These are phyloP conservation scores for Heliconius sara DNA, from an alignment of 2,888 invertebrate species.

Conservation along the genomic window DNA sequence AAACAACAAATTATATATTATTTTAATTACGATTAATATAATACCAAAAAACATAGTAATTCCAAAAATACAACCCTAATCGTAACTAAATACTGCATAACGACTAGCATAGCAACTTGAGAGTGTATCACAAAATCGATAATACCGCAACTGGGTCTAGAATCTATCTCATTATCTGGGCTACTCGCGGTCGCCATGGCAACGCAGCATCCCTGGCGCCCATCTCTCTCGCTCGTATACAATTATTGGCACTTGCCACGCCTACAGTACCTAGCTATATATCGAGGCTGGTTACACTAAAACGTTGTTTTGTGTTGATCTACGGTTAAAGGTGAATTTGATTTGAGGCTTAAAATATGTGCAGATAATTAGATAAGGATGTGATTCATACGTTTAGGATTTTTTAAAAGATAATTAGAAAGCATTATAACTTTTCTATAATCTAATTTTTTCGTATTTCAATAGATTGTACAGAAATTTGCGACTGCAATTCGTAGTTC, in stretches of 20 bases:
- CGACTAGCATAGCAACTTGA: slow-evolving; percentile 6
- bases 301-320: slow-evolving; percentile 22
- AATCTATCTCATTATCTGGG: slow-evolving; percentile 37
- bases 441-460: too few relatives aligned
- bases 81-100: neutral
- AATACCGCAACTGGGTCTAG: slow-evolving; percentile 21
- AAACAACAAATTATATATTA: too few relatives aligned
- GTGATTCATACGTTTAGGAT: too few relatives aligned
- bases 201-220: slow-evolving; percentile 50
- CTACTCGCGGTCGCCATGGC: slow-evolving; percentile 54
- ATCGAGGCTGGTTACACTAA: slow-evolving; percentile 29
- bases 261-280: slow-evolving; percentile 43
- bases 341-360: neutral
- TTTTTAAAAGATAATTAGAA: too few relatives aligned
- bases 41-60: too few relatives aligned
- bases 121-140: slow-evolving; percentile 19
- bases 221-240: slow-evolving; percentile 31
- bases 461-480: too few relatives aligned
- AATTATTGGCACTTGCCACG: slow-evolving; percentile 43
- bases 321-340: slow-evolving; percentile 10
- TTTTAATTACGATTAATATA: too few relatives aligned
- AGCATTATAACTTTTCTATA: too few relatives aligned
- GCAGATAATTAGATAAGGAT: neutral
- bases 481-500: too few relatives aligned
- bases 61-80: too few relatives aligned